Conservation (phyloP, 2,888 invertebrate species). For the Microchrysa polita region DNA sequence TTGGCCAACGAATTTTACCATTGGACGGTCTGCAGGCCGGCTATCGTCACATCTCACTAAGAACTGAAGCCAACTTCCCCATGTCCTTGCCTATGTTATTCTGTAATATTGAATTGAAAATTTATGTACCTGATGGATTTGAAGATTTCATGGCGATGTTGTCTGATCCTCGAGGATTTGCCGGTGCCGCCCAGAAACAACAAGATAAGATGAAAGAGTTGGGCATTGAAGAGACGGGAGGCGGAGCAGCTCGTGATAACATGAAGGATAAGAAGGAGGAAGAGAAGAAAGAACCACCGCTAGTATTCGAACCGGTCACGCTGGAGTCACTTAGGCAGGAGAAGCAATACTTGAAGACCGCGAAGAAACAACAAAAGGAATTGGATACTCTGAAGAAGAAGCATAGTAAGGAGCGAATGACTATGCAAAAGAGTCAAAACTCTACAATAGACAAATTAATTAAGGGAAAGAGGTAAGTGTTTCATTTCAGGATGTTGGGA, state of each 20-base stretch:
- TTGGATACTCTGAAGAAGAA: conserved; percentile 89
- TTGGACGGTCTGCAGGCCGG: conserved; percentile 98
- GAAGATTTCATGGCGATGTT: conserved; percentile 99
- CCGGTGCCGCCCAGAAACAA: conserved; percentile 86
- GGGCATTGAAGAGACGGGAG: conserved; percentile 86
- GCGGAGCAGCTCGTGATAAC: conserved; percentile 72
- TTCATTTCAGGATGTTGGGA: neutral
- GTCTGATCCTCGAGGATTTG: conserved; percentile 92
- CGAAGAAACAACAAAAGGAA: conserved; percentile 96
- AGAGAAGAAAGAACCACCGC: conserved; percentile 76
- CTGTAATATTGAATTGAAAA: conserved; percentile 98
- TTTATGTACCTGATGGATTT: conserved; percentile 99
- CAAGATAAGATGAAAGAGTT: conserved; percentile 94
- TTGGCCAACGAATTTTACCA: conserved; percentile 97
- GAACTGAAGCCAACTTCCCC: conserved; percentile 99
- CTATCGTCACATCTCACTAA: conserved; percentile 94
- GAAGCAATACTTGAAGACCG: conserved; percentile 90
- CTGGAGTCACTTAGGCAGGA: conserved; percentile 86
- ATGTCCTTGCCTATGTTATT: conserved; percentile 99
- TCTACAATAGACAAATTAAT: conserved; percentile 91
- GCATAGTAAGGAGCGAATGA: conserved; percentile 90
- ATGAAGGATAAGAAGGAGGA: conserved; percentile 78
- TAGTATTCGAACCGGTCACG: conserved; percentile 91
- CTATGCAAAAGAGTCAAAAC: conserved; percentile 92
- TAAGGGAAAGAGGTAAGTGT: conserved; percentile 89